Base-by-base conservation (phyloP, 2,113 vertebrate species). In the Marmota monax region DNA sequence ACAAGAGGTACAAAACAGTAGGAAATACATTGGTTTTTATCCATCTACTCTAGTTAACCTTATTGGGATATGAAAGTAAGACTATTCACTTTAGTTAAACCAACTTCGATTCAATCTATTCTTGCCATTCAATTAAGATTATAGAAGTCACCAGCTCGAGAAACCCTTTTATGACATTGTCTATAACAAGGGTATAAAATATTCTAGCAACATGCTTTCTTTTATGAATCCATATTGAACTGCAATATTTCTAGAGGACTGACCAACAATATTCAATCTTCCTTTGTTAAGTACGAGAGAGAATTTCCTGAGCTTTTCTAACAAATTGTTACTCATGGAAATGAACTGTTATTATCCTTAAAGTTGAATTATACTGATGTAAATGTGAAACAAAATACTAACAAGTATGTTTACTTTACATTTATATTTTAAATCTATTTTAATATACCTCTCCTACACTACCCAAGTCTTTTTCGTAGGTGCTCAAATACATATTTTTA, bases 111-210 rank as follows among this genome's bases (percentile, higher is more conserved):
- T 69, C 17, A 11, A 39, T 73, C 58, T 90, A 87, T 61, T 73
- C 78, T 27, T n/a, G 10, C 37, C 39, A 45, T 56, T 85, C 12
- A 58, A 84, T 92, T 92, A 95, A 87, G 92, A 85, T 65, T 29
- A 65, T 1, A 37, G 45, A 79, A 90, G 86, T 80, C 45, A 92
- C 48, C 34, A 16, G 45, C 51, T 87, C 25, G 7, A 63, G 78
- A 83, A 48, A 37, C 12, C 48, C 25, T 80, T 72, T 34, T 1
- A 56, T 70, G 63, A 8, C 1, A 34, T 0, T 56, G 34, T 39
- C 37, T 77, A 6, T 34, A 88, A 88, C 12, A 51, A 65, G 27
- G 51, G 45, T 25, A 27, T 25, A 80, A 76, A 90, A 88, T 27
- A 13, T 67, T 20, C 4, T 80, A 32, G 18, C 12, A 48, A 22